Base-by-base conservation (phyloP, 2,888 invertebrate species). In the Agrilus mali region DNA sequence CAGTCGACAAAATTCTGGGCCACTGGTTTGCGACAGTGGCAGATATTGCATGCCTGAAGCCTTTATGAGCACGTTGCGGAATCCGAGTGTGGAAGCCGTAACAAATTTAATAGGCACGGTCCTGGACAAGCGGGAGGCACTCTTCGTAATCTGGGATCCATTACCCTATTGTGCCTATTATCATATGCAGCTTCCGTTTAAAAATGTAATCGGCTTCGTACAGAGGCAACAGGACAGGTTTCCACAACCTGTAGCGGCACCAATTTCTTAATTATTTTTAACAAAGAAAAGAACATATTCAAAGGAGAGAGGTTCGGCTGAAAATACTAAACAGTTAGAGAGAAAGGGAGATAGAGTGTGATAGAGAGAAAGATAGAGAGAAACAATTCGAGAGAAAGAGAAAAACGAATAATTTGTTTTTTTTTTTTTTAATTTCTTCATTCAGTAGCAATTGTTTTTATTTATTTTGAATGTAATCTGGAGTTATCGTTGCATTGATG, bases 161-260 rank as follows among this genome's bases (percentile, higher is more conserved):
- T 61, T 88, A 54, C 88, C 88, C 0, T 88, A 87, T 60, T 86
- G 86, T 59, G 86, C 85, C 3, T 87, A 86, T 61, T 87, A 87
- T 65, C 86, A 86, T 60, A 77, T 88, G 54, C 82, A 86, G 57
- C 63, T 81, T 54, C 86, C 86, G 0, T 71, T 81, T 50, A 71
- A 72, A 51, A 75, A 75, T 50, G 68, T 78, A 22, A 64, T 73
- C 50, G 70, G 69, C 35, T 74, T 76, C 57, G 62, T 77, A 47
- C 70, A 71, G 53, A 68, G 69, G 52, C 65, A 69, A 48, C 65
- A 65, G 40, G 58, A 61, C 44, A 60, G 59, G 47, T 66, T 66
- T 50, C 66, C 64, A 8, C 57, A 61, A 42, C 63, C 66, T 4
- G 53, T 64, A 46, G 62, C 66, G n/a, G 61, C 60, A 13, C 61